These are phyloP conservation scores for Vulpes vulpes DNA, from an alignment of 2,113 vertebrate genomes.

Conservation along the genomic window DNA sequence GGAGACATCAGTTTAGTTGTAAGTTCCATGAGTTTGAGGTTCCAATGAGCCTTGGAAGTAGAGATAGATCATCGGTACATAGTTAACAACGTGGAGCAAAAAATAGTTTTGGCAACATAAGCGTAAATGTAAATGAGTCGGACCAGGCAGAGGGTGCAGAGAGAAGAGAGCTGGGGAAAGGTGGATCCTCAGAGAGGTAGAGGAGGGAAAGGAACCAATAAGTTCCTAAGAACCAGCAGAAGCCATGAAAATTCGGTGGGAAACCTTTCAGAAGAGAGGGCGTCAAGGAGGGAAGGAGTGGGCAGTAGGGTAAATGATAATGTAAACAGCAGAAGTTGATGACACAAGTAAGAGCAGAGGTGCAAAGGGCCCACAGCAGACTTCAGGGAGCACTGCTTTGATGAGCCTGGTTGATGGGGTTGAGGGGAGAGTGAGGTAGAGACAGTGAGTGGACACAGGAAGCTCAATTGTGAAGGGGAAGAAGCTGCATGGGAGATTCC, in stretches of 20 bases:
- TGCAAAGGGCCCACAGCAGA: background rate
- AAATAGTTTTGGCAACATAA: constrained; percentile 33
- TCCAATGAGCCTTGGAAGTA: background rate
- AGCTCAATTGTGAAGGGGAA: background rate
- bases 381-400: background rate
- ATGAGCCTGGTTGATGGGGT: background rate
- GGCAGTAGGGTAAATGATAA: background rate
- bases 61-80: background rate
- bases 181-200: background rate
- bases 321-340: background rate
- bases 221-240: background rate
- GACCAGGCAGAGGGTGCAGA: background rate
- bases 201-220: background rate
- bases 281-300: background rate
- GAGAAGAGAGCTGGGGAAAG: background rate
- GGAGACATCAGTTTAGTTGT: background rate
- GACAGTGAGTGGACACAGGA: background rate
- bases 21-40: background rate
- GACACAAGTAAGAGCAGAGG: background rate
- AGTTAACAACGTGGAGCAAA: background rate
- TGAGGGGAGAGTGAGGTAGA: background rate
- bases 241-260: background rate
- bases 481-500: background rate
- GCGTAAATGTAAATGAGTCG: background rate
- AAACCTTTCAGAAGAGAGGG: background rate